Base-by-base conservation (phyloP, 1,140 invertebrate genomes). In the Cotesia typhae region DNA sequence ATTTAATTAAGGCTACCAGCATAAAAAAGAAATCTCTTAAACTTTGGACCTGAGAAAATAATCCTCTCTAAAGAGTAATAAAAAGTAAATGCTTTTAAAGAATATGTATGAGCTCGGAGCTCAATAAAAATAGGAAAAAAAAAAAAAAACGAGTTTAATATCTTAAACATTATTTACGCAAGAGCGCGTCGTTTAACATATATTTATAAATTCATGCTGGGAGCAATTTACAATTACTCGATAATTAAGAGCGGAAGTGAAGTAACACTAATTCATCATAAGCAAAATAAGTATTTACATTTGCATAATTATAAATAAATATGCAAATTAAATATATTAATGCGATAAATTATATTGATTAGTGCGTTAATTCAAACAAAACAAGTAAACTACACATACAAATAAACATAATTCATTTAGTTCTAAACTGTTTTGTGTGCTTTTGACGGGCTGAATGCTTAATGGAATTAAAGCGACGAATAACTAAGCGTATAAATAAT, bases 151-250 rank as follows among this genome's bases (percentile, higher is more conserved):
- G 10, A 65, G n/a, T 65, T 20, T 47, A 65, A 65, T 51, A 65
- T 65, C 12, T 17, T 65, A 51, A 65, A 65, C 63, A 28, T n/a
- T 51, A 17, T 65, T 65, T 65, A 65, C 41, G 63, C 38, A 65
- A 51, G 63, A 65, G 41, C 41, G 20, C 47, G 47, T 65, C 63
- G 63, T 20, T 37, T 65, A 12, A 65, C 63, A 65, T 38, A 37
- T 65, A 38, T 37, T 14, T 20, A 12, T 12, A 12, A 10, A 12
- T 35, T 17, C 28, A 28, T 61, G n/a, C 53, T 57, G 53, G n/a
- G 17, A 28, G 59, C 59, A 28, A 61, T 61, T 35, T 35, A 35
- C 59, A 61, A 61, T 61, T 61, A 17, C 10, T 35, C 28, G 59
- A 61, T 17, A 28, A 61, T 61, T 61, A 61, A 61, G 59, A 28